Conservation (phyloP, 2,113 vertebrate species). For the Pluvialis apricaria region DNA sequence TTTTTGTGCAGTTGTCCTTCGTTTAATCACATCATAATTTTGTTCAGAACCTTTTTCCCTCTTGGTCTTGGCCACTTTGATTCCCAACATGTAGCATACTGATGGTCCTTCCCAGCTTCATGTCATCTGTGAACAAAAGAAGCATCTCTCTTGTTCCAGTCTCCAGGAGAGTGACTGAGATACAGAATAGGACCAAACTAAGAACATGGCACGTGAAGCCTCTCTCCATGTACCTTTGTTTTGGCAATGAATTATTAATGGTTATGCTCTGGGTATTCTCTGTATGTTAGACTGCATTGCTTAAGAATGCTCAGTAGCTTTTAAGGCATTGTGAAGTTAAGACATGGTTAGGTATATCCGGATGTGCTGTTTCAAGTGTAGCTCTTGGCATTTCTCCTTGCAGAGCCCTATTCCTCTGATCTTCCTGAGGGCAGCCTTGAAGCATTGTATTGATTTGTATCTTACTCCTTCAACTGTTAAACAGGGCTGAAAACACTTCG, state of each 20-base stretch:
- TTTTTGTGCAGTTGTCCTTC: not conserved
- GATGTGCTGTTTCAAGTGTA: not conserved
- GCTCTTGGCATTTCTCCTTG: not conserved
- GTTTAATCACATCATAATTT: not conserved
- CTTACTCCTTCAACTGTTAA: not conserved
- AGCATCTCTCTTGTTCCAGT: not conserved
- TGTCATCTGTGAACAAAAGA: not conserved
- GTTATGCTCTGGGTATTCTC: not conserved
- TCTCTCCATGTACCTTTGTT: not conserved
- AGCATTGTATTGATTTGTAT: not conserved
- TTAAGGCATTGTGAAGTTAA: not conserved
- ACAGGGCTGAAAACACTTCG: not conserved
- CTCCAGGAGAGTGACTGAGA: rapidly evolving
- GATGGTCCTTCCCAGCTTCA: not conserved
- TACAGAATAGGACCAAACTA: not conserved
- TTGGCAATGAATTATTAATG: not conserved
- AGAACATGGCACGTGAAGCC: not conserved
- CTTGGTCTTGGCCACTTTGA: rapidly evolving
- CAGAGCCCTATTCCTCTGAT: not conserved
- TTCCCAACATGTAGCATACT: not conserved
- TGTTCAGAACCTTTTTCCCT: not conserved
- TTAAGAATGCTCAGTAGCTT: not conserved
- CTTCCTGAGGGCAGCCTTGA: not conserved
- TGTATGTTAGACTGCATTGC: not conserved
- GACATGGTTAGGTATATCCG: not conserved